phyloP scores from a whole-genome alignment of 2,797 vertebrate species.

The Myotis myotis region DNA sequence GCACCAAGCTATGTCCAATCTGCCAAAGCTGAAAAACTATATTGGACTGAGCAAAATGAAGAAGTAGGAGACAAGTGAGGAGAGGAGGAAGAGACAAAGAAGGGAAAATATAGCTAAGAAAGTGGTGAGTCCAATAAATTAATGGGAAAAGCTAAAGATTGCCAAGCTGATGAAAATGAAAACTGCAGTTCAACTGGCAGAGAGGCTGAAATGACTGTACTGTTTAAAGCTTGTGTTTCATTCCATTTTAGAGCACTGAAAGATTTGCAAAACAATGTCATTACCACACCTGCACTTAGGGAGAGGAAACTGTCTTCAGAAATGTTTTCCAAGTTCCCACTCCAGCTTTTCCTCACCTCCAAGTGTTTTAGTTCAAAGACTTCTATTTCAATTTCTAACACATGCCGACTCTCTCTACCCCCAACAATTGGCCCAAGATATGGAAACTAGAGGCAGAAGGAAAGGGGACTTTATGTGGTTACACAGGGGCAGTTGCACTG shows the following conservation, averaged over 20 bases:
- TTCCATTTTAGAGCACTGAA: slow-evolving; percentile 52
- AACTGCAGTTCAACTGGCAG: slow-evolving; percentile 37
- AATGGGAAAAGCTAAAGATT: slow-evolving; percentile 38
- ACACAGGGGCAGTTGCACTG: accelerated
- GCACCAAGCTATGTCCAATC: not conserved
- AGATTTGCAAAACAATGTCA: not conserved
- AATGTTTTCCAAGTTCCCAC: not conserved
- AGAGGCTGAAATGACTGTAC: not conserved
- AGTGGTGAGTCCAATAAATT: slow-evolving; percentile 52
- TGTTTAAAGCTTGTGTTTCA: slow-evolving; percentile 56
- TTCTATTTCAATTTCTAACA: not conserved
- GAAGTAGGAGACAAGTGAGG: not conserved
- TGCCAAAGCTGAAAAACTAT: not conserved
- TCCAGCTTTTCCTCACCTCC: not conserved
- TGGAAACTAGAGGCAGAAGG: not conserved
- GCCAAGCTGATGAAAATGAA: slow-evolving; percentile 38
- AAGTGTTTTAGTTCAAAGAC: not conserved
- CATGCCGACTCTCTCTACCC: accelerated
- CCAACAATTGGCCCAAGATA: not conserved
- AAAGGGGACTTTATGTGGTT: not conserved
- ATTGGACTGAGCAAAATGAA: not conserved
- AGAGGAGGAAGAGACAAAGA: not conserved
- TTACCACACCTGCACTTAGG: slow-evolving; percentile 52
- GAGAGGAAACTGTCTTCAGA: slow-evolving; percentile 35
- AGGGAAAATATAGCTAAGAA: slow-evolving; percentile 6